Percentiles rank a stretch among this genome's conserved stretches.
These are phyloP conservation scores for Aphaenogaster ashmeadi DNA, from an alignment of 1,140 invertebrate species.

Conservation along the genomic window DNA sequence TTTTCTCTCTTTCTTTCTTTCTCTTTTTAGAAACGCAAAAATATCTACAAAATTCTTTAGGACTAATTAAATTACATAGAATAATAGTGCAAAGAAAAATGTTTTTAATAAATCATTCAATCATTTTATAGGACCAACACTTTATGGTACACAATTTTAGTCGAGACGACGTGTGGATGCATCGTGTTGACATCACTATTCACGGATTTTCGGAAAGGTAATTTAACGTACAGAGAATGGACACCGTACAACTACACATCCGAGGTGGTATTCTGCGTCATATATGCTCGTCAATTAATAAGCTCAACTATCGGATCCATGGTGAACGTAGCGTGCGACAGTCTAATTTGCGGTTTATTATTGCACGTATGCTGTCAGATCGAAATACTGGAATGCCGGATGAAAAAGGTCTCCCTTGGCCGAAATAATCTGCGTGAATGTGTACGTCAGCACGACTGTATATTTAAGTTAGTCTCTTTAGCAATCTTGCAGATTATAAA, in stretches of 20 bases:
- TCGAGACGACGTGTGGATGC: conserved; percentile 48
- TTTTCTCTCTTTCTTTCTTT: background rate
- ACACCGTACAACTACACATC: conserved; percentile 66
- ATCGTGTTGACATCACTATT: conserved; percentile 59
- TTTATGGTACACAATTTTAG: conserved; percentile 47
- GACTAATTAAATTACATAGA: background rate
- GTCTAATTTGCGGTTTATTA: conserved; percentile 63
- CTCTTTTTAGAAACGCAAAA: background rate
- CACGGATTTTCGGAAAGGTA: conserved; percentile 33
- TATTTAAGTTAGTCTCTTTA: conserved; percentile 54
- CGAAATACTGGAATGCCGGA: conserved; percentile 62
- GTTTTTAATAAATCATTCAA: background rate
- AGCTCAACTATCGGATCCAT: conserved; percentile 27
- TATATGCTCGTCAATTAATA: conserved; percentile 52
- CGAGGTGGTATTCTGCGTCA: conserved; percentile 44
- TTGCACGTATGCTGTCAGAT: conserved; percentile 64
- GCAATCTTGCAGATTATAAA: background rate
- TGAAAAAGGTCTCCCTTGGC: conserved; percentile 1
- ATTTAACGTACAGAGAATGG: conserved; percentile 71
- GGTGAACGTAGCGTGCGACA: conserved; percentile 48
- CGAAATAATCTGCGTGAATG: background rate
- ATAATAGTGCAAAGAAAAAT: background rate
- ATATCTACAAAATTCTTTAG: background rate
- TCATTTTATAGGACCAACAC: conserved; percentile 49
- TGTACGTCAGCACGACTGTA: conserved; percentile 30